Evolutionary conservation across 1,140 invertebrate species (phyloP).

Genomic region (Lanistes nyassanus): DNA sequence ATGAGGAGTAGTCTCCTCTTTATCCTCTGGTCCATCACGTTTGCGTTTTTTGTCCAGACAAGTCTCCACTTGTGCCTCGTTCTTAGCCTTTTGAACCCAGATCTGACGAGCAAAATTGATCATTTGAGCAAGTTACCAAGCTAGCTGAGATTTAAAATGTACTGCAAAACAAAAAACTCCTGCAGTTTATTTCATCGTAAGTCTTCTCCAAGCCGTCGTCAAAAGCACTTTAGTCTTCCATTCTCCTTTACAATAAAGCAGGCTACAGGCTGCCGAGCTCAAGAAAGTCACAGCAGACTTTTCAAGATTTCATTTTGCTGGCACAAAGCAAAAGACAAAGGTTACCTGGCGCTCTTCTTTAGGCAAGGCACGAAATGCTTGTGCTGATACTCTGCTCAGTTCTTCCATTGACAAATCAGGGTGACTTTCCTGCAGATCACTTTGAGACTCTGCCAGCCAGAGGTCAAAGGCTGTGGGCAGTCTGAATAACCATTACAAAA

Average conservation of each 20-base stretch:
- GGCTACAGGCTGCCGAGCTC: neutral
- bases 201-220: neutral
- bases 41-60: slow-evolving; percentile 49
- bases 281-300: neutral
- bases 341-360: slow-evolving; percentile 61
- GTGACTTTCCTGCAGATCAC: slow-evolving; percentile 42
- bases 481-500: slow-evolving; percentile 30
- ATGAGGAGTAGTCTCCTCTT: slow-evolving; percentile 7
- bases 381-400: slow-evolving; percentile 45
- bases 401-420: slow-evolving; percentile 53
- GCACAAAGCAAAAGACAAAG: neutral
- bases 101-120: slow-evolving; percentile 40
- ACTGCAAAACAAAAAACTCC: neutral
- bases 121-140: too few relatives aligned
- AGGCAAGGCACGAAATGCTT: slow-evolving; percentile 50
- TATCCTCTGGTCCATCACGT: slow-evolving; percentile 34
- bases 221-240: neutral
- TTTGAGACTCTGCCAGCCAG: slow-evolving; percentile 55
- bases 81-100: slow-evolving; percentile 52
- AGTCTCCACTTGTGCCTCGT: slow-evolving; percentile 13
- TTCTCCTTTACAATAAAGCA: neutral
- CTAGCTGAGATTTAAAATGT: neutral
- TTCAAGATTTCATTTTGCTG: neutral
- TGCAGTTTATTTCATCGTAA: neutral
- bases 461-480: slow-evolving; percentile 53